Evolutionary conservation across 2,888 invertebrate genomes (phyloP).

Genomic region (Anoncus sp.): DNA sequence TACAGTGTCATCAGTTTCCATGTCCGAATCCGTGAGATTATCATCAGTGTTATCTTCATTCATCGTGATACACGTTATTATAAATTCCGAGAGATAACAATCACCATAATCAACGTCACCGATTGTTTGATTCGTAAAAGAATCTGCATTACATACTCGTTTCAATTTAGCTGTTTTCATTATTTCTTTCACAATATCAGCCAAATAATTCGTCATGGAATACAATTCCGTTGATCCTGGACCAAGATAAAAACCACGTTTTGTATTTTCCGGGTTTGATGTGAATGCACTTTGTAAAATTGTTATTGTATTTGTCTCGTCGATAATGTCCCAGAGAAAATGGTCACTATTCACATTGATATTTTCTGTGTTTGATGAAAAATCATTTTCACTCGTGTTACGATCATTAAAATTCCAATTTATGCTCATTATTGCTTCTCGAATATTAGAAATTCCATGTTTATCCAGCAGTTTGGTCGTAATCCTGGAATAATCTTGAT

Average conservation of each 20-base stretch:
- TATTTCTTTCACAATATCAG: constrained; percentile 63
- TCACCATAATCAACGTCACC: constrained; percentile 62
- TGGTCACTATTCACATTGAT: constrained; percentile 6
- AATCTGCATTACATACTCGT: not conserved
- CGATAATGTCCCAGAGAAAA: constrained; percentile 57
- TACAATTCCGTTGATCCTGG: constrained; percentile 59
- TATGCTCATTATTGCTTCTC: constrained; percentile 38
- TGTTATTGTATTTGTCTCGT: constrained; percentile 59
- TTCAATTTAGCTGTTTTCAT: constrained; percentile 58
- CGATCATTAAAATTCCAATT: constrained; percentile 42
- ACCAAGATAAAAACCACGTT: constrained; percentile 62
- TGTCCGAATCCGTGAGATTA: constrained; percentile 30
- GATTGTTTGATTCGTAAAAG: constrained; percentile 10
- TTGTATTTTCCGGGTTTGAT: constrained; percentile 56
- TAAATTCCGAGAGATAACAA: constrained; percentile 52
- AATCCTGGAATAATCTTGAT: not conserved
- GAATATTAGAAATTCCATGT: constrained; percentile 22
- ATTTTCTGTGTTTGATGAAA: not conserved
- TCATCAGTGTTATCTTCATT: constrained; percentile 23
- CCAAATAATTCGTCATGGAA: constrained; percentile 60
- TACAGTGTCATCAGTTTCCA: not conserved
- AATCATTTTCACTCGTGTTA: not conserved
- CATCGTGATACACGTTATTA: constrained; percentile 12
- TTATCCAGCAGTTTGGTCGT: not conserved
- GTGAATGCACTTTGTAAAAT: constrained; percentile 64